Conservation (phyloP, 2,888 invertebrate genomes). For the Perdita meconis region DNA sequence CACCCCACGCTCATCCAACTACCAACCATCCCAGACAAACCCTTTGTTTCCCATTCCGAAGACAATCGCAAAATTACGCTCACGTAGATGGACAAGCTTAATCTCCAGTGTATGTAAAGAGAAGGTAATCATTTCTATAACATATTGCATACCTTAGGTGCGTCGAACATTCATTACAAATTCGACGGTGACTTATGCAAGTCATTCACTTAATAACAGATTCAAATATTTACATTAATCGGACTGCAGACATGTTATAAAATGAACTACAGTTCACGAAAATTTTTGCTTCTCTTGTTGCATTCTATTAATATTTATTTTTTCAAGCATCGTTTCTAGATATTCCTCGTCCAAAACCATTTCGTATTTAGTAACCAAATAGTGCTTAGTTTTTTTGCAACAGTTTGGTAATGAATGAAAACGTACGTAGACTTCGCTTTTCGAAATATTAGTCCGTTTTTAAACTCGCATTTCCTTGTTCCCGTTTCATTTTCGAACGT, state of each 20-base stretch:
- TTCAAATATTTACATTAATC: too few species aligned
- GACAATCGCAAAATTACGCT: neutral
- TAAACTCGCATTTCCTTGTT: neutral
- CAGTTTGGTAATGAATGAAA: conserved; percentile 28
- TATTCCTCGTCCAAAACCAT: conserved; percentile 50
- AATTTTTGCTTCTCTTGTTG: too few species aligned
- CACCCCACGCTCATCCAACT: neutral
- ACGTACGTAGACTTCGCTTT: neutral
- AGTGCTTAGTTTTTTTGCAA: conserved; percentile 35
- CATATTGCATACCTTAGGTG: neutral
- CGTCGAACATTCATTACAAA: too few species aligned
- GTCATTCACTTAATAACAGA: too few species aligned
- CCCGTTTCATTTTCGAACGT: neutral
- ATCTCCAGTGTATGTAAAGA: neutral
- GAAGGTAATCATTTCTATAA: neutral
- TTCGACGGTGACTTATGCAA: too few species aligned
- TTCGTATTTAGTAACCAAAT: conserved; percentile 47
- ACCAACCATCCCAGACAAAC: neutral
- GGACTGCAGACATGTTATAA: too few species aligned
- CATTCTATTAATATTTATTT: too few species aligned
- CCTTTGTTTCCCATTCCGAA: neutral
- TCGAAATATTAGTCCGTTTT: conserved; percentile 21
- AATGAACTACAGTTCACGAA: too few species aligned
- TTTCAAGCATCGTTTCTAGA: neutral
- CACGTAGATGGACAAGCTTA: neutral